Evolutionary conservation across 2,888 invertebrate genomes (phyloP).

Genomic region (Phortica okadai): DNA sequence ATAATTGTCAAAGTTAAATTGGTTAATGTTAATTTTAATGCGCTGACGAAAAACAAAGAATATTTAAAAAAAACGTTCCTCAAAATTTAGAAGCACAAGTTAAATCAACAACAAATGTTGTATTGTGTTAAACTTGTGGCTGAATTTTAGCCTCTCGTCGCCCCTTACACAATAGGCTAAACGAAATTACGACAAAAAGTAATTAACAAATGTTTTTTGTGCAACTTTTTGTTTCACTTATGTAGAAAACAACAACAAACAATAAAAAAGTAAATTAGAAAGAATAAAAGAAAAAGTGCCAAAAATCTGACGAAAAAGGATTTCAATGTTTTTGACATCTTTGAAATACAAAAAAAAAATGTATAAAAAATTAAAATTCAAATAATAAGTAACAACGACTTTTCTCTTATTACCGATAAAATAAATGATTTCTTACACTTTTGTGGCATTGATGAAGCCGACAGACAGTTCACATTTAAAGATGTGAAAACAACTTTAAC

Average conservation of each 20-base stretch:
- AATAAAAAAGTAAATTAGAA: neutral
- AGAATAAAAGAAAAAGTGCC: neutral
- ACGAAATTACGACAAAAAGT: slow-evolving; percentile 50
- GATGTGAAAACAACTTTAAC: neutral
- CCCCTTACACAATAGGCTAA: neutral
- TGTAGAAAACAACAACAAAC: slow-evolving; percentile 8
- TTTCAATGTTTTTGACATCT: slow-evolving; percentile 59
- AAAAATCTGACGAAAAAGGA: slow-evolving; percentile 18
- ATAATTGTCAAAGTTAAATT: slow-evolving; percentile 51
- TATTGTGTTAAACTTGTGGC: neutral
- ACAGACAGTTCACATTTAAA: neutral
- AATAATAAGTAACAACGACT: neutral
- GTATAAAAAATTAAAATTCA: neutral
- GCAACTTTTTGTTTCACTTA: slow-evolving; percentile 35
- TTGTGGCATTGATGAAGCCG: neutral
- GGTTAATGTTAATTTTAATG: slow-evolving; percentile 46
- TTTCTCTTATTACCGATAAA: neutral
- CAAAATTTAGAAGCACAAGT: neutral
- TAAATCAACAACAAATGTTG: neutral
- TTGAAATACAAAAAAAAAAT: slow-evolving; percentile 17
- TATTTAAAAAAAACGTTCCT: slow-evolving; percentile 3
- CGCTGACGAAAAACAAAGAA: slow-evolving; percentile 32
- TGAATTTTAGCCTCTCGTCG: neutral
- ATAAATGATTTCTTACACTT: too few species aligned
- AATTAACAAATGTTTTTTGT: slow-evolving; percentile 62